Base-by-base conservation (phyloP, 2,888 invertebrate species). In the Miltochrista miniata region DNA sequence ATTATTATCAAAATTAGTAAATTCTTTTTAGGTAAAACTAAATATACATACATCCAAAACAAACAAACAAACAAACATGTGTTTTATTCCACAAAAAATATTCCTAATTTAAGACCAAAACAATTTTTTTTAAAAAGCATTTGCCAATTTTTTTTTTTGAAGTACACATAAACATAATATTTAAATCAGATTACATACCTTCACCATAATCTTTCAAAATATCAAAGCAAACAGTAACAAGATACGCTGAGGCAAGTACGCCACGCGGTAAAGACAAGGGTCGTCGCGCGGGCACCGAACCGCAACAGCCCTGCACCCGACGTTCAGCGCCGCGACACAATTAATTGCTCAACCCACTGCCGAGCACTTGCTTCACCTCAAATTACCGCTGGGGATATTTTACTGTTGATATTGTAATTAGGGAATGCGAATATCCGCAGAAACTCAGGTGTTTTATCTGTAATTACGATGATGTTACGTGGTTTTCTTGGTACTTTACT, bases 241-340 rank as follows among this genome's bases (percentile, higher is more conserved):
- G 62, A 56, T 68, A 51, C 59, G 53, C 48, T 56, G 67, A 48
- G 52, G 58, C 61, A 60, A 59, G 59, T 41, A 48, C 56, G 56
- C 63, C 67, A 69, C 55, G 51, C 68, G 58, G 65, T 62, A 60
- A 67, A 61, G 74, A 73, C 73, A 72, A 64, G 72, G 73, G 72
- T 66, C 66, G 61, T 48, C 51, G 59, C 54, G 52, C 46, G 67
- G 65, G 70, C 70, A 71, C 70, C 72, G 74, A 73, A 78, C 77
- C 79, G 71, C 78, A 78, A 72, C 58, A 66, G 55, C 58, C 70
- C 74, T 73, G 72, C 68, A 58, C 69, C 54, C 72, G 72, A 74
- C 70, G 64, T 54, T n/a, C 72, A 70, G 74, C 70, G 64, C 65
- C 54, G 24, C 50, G 54, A 56, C 66, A 59, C 60, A 74, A 71